Percentiles rank a stretch among this genome's conserved stretches.
Conservation (phyloP, 2,113 vertebrate genomes). For the Centropus unirufus region DNA sequence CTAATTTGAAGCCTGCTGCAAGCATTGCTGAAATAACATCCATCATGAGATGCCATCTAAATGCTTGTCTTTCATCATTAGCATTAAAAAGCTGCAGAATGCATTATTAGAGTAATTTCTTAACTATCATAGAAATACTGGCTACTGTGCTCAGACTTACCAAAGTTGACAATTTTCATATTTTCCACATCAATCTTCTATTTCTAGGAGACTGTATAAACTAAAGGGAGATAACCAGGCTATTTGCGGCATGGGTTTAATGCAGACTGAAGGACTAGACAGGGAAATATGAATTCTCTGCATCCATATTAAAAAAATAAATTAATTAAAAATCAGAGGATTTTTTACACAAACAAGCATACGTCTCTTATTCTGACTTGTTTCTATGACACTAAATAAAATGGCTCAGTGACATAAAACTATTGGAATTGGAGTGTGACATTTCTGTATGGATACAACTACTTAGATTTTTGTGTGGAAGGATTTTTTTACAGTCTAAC, state of each 20-base stretch:
- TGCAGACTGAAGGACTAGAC: background rate
- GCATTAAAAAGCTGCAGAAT: constrained; percentile 51
- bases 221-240: constrained; percentile 18
- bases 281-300: background rate
- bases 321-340: background rate
- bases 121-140: constrained; percentile 59
- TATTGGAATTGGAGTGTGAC: background rate
- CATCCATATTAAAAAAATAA: background rate
- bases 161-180: constrained; percentile 62
- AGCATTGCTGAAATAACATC: constrained; percentile 18
- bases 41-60: constrained; percentile 55
- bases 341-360: background rate
- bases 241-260: constrained; percentile 3
- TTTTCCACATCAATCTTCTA: constrained; percentile 58
- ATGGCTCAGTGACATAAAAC: background rate
- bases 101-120: constrained; percentile 65
- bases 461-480: background rate
- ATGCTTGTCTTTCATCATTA: constrained; percentile 68
- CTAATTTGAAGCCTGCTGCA: constrained; percentile 18
- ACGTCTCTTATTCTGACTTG: background rate
- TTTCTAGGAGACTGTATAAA: constrained; percentile 27
- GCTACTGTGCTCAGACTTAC: constrained; percentile 44
- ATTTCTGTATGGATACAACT: background rate
- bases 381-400: background rate
- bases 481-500: background rate